Conservation (phyloP, 1,140 invertebrate genomes). For the Hycleus cichorii region DNA sequence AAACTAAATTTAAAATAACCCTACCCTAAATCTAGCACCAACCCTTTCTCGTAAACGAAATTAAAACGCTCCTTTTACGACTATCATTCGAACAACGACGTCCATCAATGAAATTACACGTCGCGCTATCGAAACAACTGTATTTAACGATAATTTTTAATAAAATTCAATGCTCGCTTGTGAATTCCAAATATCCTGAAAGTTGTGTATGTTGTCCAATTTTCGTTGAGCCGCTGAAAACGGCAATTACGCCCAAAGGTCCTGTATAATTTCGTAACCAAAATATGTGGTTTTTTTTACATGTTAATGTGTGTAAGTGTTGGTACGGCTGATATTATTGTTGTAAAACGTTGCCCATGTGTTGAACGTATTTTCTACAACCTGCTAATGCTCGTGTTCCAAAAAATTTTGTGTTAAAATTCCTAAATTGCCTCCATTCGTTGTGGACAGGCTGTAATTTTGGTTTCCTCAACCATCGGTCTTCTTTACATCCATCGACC, state of each 20-base stretch:
- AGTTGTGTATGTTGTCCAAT: background rate
- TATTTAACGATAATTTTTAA: too few species aligned
- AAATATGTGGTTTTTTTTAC: slow-evolving; percentile 4
- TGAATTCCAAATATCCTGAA: too few species aligned
- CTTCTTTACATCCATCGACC: slow-evolving; percentile 6
- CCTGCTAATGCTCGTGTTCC: slow-evolving; percentile 23
- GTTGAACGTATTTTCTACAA: slow-evolving; percentile 14
- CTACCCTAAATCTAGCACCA: too few species aligned
- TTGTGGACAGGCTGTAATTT: slow-evolving; percentile 35
- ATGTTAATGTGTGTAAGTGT: slow-evolving; percentile 19
- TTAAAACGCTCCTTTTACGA: too few species aligned
- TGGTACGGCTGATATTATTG: background rate
- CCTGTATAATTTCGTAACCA: slow-evolving; percentile 18
- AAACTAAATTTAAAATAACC: too few species aligned
- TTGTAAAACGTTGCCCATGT: background rate
- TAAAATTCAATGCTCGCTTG: too few species aligned
- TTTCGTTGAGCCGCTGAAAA: background rate
- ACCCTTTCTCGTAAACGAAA: too few species aligned
- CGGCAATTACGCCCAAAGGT: slow-evolving; percentile 6
- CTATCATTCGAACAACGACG: too few species aligned
- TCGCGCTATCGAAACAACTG: too few species aligned
- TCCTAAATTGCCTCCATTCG: slow-evolving; percentile 33
- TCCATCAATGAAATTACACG: too few species aligned
- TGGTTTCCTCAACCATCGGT: slow-evolving; percentile 30
- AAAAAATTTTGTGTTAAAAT: slow-evolving; percentile 35